Evolutionary conservation across 2,888 invertebrate genomes (phyloP), one percentile per base, ranked within the genome.

Genomic region (Nineta flava): DNA sequence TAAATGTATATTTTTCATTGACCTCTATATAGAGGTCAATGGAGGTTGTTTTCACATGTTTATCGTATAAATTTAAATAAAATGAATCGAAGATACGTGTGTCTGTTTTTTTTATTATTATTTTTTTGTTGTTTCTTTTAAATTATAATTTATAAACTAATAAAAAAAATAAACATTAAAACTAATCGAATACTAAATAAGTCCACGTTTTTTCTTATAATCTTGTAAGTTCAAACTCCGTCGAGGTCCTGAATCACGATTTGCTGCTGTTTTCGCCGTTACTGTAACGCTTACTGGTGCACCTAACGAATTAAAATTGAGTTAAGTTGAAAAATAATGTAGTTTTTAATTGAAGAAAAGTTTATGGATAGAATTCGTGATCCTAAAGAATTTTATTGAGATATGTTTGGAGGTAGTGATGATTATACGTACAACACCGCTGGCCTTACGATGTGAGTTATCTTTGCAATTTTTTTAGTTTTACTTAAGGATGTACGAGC

Each of bases 201-300:
- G 80, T 49, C 92, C 92, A 58, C 91, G 80, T 61, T 91, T 84
- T 68, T 91, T 90, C 72, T 93, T 93, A 67, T 92, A 93, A 64
- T 92, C 92, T 61, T 92, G 91, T 54, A 93, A 70, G 64, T 93
- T 93, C 44, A 93, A 70, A 1, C 90, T 88, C 51, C 92, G 71
- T 56, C 85, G 81, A 6, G 92, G 91, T 0, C 85, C 87, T 1
- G 83, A 79, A 59, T 87, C 87, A 63, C 83, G 83, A 59, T 79
- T 81, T 1, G 70, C 60, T 35, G 81, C 71, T 40, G 84, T 81
- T 61, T 87, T 87, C 2, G 87, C 81, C 55, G 84, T 76, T 17
- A 83, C 76, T 58, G 77, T 81, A 16, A 83, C 76, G 58, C 77
- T 81, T 3, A 83, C 79, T 35, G 79, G 74, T 58, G 77, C 78